Percentiles rank a stretch among this genome's conserved stretches.
Evolutionary conservation across 2,888 invertebrate species (phyloP).

Genomic region (Sussaba pulchella): DNA sequence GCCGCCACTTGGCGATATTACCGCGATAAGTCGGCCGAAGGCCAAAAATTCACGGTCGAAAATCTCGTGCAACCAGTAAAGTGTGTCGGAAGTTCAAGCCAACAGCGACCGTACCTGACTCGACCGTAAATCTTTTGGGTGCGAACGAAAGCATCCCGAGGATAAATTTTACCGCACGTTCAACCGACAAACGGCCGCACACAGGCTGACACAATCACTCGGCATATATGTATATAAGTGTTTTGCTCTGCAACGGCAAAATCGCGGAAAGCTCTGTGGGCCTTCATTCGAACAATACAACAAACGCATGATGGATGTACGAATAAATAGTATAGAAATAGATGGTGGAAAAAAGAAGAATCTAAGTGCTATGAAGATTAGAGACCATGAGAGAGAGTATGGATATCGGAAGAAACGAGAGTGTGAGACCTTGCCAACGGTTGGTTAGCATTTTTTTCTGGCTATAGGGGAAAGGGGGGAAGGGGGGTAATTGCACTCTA

Average conservation of each 20-base stretch:
- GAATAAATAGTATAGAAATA: background rate
- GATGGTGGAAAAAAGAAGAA: background rate
- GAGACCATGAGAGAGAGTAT: too few species aligned
- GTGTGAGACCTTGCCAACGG: conserved; percentile 5
- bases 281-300: background rate
- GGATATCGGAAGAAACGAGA: too few species aligned
- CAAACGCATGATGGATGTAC: conserved; percentile 9
- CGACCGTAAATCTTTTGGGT: conserved; percentile 10
- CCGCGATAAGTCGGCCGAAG: conserved; percentile 24
- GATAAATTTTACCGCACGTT: conserved; percentile 25
- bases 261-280: conserved; percentile 9
- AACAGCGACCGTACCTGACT: conserved; percentile 3
- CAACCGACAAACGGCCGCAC: conserved; percentile 8
- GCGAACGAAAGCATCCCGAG: conserved; percentile 12
- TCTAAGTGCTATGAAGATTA: too few species aligned
- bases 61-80: conserved; percentile 32
- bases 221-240: conserved; percentile 17
- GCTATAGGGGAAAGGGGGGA: too few species aligned
- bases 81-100: conserved; percentile 35
- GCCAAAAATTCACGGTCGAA: conserved; percentile 24
- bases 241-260: conserved; percentile 11
- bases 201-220: background rate
- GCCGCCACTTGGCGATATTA: conserved; percentile 7
- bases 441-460: background rate
- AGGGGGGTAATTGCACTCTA: conserved; percentile 2